Percentiles rank a stretch among this genome's conserved stretches.
Evolutionary conservation across 2,888 invertebrate genomes (phyloP).

Genomic region (Myathropa florea): DNA sequence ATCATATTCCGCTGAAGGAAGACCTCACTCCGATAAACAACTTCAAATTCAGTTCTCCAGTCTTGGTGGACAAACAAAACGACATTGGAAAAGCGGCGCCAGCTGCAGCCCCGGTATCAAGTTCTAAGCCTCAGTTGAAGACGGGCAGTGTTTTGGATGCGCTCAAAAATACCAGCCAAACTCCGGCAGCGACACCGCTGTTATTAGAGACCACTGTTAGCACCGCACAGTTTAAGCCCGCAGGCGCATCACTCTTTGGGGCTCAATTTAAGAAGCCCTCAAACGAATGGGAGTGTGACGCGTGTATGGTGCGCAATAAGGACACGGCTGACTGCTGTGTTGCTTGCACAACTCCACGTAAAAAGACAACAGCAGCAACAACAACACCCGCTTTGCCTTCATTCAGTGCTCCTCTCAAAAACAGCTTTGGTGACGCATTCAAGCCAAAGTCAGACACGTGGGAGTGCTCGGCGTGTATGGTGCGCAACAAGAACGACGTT

Average conservation of each 20-base stretch:
- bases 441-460: conserved; percentile 83
- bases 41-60: conserved; percentile 83
- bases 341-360: conserved; percentile 82
- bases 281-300: conserved; percentile 86
- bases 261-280: conserved; percentile 82
- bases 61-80: conserved; percentile 75
- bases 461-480: conserved; percentile 84
- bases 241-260: conserved; percentile 72
- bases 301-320: conserved; percentile 84
- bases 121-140: conserved; percentile 76
- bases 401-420: conserved; percentile 63
- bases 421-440: conserved; percentile 80
- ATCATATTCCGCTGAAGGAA: conserved; percentile 74
- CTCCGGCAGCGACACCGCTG: neutral
- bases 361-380: conserved; percentile 36
- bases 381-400: conserved; percentile 27
- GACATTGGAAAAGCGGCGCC: neutral
- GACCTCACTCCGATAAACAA: conserved; percentile 81
- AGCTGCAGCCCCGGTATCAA: neutral
- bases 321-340: conserved; percentile 81
- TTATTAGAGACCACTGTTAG: neutral
- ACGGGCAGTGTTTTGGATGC: conserved; percentile 81
- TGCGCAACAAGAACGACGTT: conserved; percentile 81
- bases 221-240: neutral
- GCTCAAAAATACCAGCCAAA: conserved; percentile 71